Percentiles rank a stretch among this genome's conserved stretches.
Evolutionary conservation across 1,140 invertebrate genomes (phyloP).

Genomic region (Drosophila bocqueti): DNA sequence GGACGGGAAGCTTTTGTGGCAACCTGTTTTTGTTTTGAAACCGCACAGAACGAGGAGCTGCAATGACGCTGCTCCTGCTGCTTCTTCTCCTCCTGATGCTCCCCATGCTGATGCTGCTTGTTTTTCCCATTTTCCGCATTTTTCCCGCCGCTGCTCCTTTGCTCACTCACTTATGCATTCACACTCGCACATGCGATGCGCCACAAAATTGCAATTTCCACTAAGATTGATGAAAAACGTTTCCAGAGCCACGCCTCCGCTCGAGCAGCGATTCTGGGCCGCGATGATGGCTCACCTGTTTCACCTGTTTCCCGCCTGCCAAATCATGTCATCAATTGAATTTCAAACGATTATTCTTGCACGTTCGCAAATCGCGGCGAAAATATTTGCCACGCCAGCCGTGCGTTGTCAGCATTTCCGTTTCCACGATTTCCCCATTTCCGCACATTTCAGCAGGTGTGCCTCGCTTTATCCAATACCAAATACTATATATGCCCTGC

Average conservation of each 20-base stretch:
- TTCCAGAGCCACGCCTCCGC: constrained; percentile 35
- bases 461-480: constrained; percentile 16
- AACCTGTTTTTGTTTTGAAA: constrained; percentile 54
- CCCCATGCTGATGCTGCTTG: constrained; percentile 28
- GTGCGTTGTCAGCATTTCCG: constrained; percentile 43
- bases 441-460: constrained; percentile 7
- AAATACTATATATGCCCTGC: constrained; percentile 20
- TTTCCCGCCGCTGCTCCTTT: constrained; percentile 12
- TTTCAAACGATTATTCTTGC: constrained; percentile 81
- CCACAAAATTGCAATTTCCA: constrained; percentile 83
- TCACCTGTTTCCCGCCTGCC: constrained; percentile 39
- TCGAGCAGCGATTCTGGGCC: not conserved
- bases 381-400: constrained; percentile 65
- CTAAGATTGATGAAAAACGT: constrained; percentile 83
- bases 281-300: constrained; percentile 42
- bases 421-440: constrained; percentile 25
- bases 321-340: constrained; percentile 84
- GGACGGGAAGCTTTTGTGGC: constrained; percentile 41
- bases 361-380: constrained; percentile 73
- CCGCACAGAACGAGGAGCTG: constrained; percentile 35
- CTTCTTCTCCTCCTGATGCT: constrained; percentile 4
- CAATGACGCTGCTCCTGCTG: constrained; percentile 37
- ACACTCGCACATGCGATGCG: constrained; percentile 71
- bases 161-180: constrained; percentile 74
- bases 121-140: constrained; percentile 42